phyloP scores from a whole-genome alignment of 1,140 invertebrate genomes.

The Physella acuta region DNA sequence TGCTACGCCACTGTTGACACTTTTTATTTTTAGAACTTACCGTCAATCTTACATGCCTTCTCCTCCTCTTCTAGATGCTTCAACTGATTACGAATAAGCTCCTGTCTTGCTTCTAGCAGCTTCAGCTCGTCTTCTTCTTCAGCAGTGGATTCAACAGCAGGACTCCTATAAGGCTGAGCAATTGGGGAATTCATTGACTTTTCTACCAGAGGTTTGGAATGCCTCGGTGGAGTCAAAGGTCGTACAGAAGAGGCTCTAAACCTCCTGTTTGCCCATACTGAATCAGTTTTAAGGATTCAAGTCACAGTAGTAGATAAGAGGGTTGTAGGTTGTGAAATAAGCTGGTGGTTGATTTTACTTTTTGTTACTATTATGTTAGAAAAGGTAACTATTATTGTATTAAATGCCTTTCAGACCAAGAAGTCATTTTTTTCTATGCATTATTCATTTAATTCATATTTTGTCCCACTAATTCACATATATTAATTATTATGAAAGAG shows the following conservation, averaged over 20 bases:
- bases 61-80: constrained; percentile 26
- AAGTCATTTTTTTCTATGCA: no score
- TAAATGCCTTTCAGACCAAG: no score
- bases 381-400: no score
- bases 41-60: not conserved
- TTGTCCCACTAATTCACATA: no score
- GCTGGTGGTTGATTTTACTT: no score
- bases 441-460: no score
- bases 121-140: constrained; percentile 10
- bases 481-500: no score
- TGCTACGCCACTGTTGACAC: no score
- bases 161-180: not conserved
- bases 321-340: no score
- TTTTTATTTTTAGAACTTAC: not conserved
- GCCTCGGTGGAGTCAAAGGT: constrained; percentile 5
- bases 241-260: constrained; percentile 21
- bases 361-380: no score
- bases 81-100: constrained; percentile 21
- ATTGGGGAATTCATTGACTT: not conserved
- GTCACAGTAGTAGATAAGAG: no score
- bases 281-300: constrained; percentile 2
- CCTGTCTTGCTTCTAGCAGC: constrained; percentile 16
- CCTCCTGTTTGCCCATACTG: constrained; percentile 17
- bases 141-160: not conserved
- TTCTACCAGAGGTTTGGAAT: not conserved